These are phyloP conservation scores for Apolygus lucorum DNA, from an alignment of 1,140 invertebrate species.

Conservation along the genomic window DNA sequence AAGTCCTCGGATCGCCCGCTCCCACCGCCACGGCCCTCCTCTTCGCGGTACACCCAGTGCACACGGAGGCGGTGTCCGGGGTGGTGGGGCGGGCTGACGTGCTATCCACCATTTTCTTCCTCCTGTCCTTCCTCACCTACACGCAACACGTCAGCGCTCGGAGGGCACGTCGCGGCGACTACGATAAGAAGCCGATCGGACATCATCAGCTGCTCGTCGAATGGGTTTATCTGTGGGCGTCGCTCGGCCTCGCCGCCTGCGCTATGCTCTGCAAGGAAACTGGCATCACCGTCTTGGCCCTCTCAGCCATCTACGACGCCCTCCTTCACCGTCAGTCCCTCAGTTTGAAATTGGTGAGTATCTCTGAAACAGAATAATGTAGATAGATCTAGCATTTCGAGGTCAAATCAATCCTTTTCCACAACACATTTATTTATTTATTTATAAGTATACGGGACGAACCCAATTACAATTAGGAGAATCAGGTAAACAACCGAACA, in stretches of 20 bases:
- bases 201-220: neutral
- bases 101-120: constrained; percentile 81
- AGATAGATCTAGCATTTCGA: neutral
- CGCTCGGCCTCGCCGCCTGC: constrained; percentile 27
- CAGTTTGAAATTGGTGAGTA: constrained; percentile 26
- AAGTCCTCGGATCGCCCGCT: constrained; percentile 39
- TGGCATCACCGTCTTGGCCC: constrained; percentile 28
- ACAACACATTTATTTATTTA: too few relatives aligned
- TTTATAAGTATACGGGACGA: too few relatives aligned
- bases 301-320: constrained; percentile 30
- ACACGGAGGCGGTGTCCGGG: constrained; percentile 93
- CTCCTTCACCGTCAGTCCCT: constrained; percentile 25
- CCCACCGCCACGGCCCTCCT: constrained; percentile 70
- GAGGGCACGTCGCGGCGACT: neutral
- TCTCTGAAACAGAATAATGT: neutral
- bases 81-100: constrained; percentile 91
- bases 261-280: constrained; percentile 32
- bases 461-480: too few relatives aligned
- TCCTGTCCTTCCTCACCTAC: constrained; percentile 77
- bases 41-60: constrained; percentile 92
- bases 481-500: too few relatives aligned
- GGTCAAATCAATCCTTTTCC: too few relatives aligned
- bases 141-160: constrained; percentile 43
- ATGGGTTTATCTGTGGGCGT: constrained; percentile 26
- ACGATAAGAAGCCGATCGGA: neutral